Percentiles rank a stretch among this genome's conserved stretches.
Evolutionary conservation across 2,888 invertebrate species (phyloP).

Genomic region (Brachynemurus nebulosus): DNA sequence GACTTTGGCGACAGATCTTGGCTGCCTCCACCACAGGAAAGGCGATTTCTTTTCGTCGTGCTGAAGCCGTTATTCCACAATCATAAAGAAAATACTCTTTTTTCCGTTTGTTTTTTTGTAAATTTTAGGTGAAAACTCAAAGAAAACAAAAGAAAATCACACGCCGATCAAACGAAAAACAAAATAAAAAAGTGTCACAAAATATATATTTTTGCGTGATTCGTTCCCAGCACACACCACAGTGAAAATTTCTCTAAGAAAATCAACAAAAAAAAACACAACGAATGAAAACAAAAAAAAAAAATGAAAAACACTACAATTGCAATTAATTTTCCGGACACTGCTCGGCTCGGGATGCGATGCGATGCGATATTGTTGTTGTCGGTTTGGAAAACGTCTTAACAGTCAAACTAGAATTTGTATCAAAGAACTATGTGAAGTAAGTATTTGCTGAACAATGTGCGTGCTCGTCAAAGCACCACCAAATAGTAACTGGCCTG

Average conservation of each 20-base stretch:
- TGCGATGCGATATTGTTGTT: not conserved
- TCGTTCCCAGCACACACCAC: not conserved
- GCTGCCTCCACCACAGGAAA: constrained; percentile 30
- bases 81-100: constrained; percentile 24
- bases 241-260: not conserved
- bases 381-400: not conserved
- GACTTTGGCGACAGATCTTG: constrained; percentile 29
- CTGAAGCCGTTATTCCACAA: constrained; percentile 33
- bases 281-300: not conserved
- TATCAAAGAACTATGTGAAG: too few relatives aligned
- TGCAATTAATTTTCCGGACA: too few relatives aligned
- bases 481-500: constrained; percentile 1
- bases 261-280: not conserved
- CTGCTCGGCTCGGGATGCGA: too few relatives aligned
- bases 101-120: not conserved
- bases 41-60: constrained; percentile 34
- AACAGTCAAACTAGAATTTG: too few relatives aligned
- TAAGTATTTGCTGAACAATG: too few relatives aligned
- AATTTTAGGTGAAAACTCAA: not conserved
- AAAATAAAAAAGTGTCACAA: not conserved
- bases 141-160: too few relatives aligned
- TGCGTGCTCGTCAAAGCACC: not conserved
- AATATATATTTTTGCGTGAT: too few relatives aligned
- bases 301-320: too few relatives aligned
- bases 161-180: not conserved